Base-by-base conservation (phyloP, 2,113 vertebrate genomes). In the Indri indri region DNA sequence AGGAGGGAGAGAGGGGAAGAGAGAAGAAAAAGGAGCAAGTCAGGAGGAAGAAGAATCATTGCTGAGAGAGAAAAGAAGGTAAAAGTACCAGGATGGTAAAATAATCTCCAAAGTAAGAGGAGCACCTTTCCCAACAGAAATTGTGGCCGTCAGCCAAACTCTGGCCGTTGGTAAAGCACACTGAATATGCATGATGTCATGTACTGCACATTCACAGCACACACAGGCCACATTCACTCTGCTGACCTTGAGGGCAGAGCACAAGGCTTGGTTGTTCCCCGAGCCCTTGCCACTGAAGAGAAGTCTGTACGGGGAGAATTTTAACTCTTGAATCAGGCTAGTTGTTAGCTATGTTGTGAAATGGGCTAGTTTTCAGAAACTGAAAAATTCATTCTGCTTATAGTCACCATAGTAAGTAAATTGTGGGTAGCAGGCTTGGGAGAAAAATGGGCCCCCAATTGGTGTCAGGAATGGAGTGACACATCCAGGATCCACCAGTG, bases 171-270 rank as follows among this genome's bases (percentile, higher is more conserved):
- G 95, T 83, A 90, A 91, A 73, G 82, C 59, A 91, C 96, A 59
- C 52, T 20, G 90, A 91, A 63, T 89, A 37, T 25, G 77, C 79
- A 83, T 97, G 96, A 97, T 79, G 95, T 97, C 96, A 97, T 93
- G 40, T n/a, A 34, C 92, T 87, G 96, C 27, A 90, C 92, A 95
- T 97, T 96, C 92, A 83, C 25, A 5, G 6, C 65, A 9, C 90
- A 90, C 89, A 97, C 96, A 97, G 95, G 95, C 97, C 87, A 92
- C 94, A 97, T 97, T 97, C 94, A 97, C 8, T 91, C 66, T 74
- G 90, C 2, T 94, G 96, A 95, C 97, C 96, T 93, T 6, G 37
- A 92, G 97, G 88, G 92, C 94, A 96, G 88, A 91, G 74, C 94
- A 97, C 97, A 97, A 97, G 96, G 94, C 90, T 27, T 73, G 47